Evolutionary conservation across 2,888 invertebrate species (phyloP), one percentile per base, ranked within the genome.

Genomic region (Heteromyza rotundicornis): DNA sequence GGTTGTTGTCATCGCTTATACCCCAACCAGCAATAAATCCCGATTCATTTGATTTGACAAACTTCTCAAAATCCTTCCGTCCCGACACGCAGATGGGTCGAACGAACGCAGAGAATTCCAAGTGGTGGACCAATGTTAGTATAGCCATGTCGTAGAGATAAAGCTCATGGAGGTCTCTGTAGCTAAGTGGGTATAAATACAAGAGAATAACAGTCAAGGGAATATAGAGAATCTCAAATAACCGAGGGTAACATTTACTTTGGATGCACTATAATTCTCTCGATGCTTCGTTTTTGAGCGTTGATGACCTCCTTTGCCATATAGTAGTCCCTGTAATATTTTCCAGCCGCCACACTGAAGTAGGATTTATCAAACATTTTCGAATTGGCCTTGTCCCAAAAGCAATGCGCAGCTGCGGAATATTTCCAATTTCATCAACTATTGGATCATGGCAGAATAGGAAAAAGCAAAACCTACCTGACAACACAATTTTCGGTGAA

Each of bases 81-180:
- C 70, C 72, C 53, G 76, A 73, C 7, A 76, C 64, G 64, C 83
- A 83, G 3, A 82, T 76, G 17, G 81, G 80, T 59, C 77, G 77
- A 3, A 82, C 78, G 20, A 76, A 70, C 32, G 67, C 64, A 1
- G 78, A 73, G 32, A 79, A 71, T 7, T 60, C 59, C 35, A 83
- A 74, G 14, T 63, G 54, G 16, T 67, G 66, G 52, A 69, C 66
- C 32, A 81, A 62, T 14, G 78, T 65, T 14, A 83, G 44, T 5
- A 82, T 52, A 0, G 82, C 82, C 52, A 83, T 75, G 67, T 83
- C 83, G 8, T 67, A 65, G 22, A 60, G 59, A 56, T 71, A 80
- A 5, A 67, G 64, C n/a, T 68, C 69, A 2, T 57, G 17, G 12
- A 59, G 63, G 7, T 75, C 79, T 5, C 53, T 17, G 27, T 66